Conservation (phyloP, 2,113 vertebrate genomes). For the Petrocephalus microphthalmus region DNA sequence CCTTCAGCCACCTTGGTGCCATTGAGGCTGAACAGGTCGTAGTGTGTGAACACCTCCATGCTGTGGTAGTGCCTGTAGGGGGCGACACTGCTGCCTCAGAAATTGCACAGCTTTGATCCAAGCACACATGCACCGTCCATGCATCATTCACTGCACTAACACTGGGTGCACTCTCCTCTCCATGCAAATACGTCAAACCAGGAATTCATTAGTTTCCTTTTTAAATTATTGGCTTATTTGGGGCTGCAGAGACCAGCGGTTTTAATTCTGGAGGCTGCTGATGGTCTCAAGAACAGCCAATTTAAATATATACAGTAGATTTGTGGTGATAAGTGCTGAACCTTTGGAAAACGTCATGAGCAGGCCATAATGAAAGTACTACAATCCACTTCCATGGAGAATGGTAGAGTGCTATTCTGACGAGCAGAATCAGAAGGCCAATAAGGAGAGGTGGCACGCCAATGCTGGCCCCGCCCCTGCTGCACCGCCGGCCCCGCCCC, state of each 20-base stretch:
- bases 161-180: neutral
- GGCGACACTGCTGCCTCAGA: neutral
- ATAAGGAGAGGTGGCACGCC: neutral
- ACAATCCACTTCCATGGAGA: neutral
- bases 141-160: neutral
- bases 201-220: neutral
- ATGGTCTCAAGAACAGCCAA: neutral
- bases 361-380: neutral
- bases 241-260: neutral
- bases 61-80: conserved; percentile 90
- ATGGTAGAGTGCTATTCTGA: neutral
- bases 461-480: neutral
- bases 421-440: neutral
- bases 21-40: conserved; percentile 80
- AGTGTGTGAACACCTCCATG: conserved; percentile 97
- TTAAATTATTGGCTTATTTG: neutral
- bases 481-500: neutral
- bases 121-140: neutral
- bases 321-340: neutral
- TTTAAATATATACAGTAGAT: neutral
- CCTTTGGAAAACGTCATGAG: neutral
- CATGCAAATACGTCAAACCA: neutral
- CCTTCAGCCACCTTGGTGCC: conserved; percentile 91
- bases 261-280: neutral
- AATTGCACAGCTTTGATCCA: neutral